phyloP scores from a whole-genome alignment of 2,113 vertebrate species.

The Pan troglodytes region NHGRI_mPanTro3-v2.1_pri NC_072421.2:44223501-44224000 shows the following conservation, averaged over 20 bases:
- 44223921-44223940: not conserved
- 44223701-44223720: not conserved
- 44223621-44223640: not conserved
- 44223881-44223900: not conserved
- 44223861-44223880: slow-evolving; percentile 1
- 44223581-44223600: not conserved
- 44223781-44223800: not conserved
- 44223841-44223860: not conserved
- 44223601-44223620: not conserved
- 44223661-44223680: not conserved
- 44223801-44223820: not conserved
- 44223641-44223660: not conserved
- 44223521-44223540: not conserved
- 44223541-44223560: not conserved
- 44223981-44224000: not conserved
- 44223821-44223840: not conserved
- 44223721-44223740: not conserved
- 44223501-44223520: not conserved
- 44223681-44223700: not conserved
- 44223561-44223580: not conserved
- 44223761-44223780: not conserved
- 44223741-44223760: not conserved
- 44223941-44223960: not conserved
- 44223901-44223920: not conserved
- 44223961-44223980: not conserved